Evolutionary conservation across 2,113 vertebrate genomes (phyloP).

Genomic region (Macrotus californicus): DNA sequence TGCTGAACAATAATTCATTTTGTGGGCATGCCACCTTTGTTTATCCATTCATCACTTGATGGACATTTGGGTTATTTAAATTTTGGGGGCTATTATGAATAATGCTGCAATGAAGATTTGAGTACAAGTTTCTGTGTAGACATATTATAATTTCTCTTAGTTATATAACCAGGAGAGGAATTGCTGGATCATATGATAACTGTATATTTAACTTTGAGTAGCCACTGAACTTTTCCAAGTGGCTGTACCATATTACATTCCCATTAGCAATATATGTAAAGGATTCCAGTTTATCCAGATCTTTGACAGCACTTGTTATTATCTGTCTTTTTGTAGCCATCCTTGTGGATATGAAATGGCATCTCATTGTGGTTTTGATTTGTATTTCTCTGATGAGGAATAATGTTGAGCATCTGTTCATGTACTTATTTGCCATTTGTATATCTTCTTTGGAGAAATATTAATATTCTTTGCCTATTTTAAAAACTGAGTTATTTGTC

Average conservation of each 20-base stretch:
- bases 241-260: not conserved
- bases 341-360: not conserved
- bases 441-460: slow-evolving; percentile 11
- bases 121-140: not conserved
- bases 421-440: not conserved
- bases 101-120: not conserved
- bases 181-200: not conserved
- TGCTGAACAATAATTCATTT: not conserved
- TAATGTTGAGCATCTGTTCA: not conserved
- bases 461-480: not conserved
- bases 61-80: not conserved
- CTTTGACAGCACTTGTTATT: not conserved
- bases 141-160: not conserved
- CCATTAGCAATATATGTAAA: not conserved
- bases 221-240: not conserved
- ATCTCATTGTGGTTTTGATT: not conserved
- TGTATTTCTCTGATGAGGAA: not conserved
- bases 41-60: not conserved
- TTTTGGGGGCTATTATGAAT: not conserved
- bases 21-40: not conserved
- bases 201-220: not conserved
- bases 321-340: not conserved
- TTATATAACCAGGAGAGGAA: not conserved
- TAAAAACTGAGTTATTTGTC: not conserved
- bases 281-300: not conserved